phyloP scores from a whole-genome alignment of 2,113 vertebrate species.

The Falcunculus frontatus region DNA sequence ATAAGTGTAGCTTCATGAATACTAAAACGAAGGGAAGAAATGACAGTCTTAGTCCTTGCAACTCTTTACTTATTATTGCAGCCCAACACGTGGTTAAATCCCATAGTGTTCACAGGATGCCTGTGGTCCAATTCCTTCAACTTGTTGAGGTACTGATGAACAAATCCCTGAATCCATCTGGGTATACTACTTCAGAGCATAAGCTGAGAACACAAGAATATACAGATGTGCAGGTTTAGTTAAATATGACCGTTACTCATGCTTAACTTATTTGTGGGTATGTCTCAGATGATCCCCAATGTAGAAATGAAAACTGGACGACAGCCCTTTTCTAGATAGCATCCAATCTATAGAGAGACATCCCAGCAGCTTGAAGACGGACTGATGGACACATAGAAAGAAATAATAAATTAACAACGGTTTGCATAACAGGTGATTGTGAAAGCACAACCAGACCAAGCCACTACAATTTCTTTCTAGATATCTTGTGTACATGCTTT shows the following conservation, averaged over 20 bases:
- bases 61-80: neutral
- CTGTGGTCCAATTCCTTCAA: neutral
- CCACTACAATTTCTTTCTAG: neutral
- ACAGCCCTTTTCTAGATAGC: neutral
- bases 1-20: neutral
- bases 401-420: neutral
- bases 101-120: neutral
- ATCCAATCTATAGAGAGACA: neutral
- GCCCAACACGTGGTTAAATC: neutral
- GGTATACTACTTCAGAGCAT: neutral
- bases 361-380: neutral
- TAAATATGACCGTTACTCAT: neutral
- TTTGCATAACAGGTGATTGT: neutral
- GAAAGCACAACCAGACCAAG: neutral
- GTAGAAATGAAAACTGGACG: neutral
- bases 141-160: neutral
- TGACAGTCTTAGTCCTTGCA: neutral
- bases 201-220: neutral
- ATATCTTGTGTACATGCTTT: neutral
- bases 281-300: neutral
- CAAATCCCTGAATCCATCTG: neutral
- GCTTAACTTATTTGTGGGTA: neutral
- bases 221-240: neutral
- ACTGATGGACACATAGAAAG: neutral
- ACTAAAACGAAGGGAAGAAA: neutral